Conservation (phyloP, 2,888 invertebrate species). For the Mantis religiosa region DNA sequence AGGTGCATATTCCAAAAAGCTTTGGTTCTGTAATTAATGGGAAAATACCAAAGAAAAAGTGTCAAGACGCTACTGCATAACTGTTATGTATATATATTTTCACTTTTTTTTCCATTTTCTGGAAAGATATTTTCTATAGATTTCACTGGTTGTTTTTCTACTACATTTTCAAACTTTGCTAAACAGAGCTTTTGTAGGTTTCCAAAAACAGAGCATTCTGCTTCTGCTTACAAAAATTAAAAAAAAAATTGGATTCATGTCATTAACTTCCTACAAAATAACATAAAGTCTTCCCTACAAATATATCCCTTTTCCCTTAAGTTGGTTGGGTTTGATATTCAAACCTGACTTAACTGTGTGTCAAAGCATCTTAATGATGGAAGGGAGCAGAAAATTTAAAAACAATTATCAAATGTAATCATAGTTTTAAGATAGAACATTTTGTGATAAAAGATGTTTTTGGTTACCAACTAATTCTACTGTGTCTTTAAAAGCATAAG, state of each 20-base stretch:
- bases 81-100: not conserved
- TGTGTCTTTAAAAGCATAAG: not conserved
- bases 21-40: not conserved
- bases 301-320: not conserved
- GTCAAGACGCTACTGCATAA: not conserved
- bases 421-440: not conserved
- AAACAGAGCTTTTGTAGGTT: not conserved
- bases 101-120: not conserved
- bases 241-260: not conserved
- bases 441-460: not conserved
- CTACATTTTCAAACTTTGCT: constrained; percentile 4
- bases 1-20: not conserved
- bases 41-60: not conserved
- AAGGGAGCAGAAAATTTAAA: not conserved
- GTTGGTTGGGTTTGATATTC: constrained; percentile 13
- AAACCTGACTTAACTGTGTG: constrained; percentile 2
- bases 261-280: not conserved
- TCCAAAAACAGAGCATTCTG: not conserved
- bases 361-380: not conserved
- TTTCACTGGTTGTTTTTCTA: constrained; percentile 4
- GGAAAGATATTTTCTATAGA: constrained; percentile 2
- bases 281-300: not conserved
- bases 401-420: not conserved
- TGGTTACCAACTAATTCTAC: not conserved
- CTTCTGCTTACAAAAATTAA: not conserved